Evolutionary conservation across 2,113 vertebrate species (phyloP).

Genomic region (Colius striatus): DNA sequence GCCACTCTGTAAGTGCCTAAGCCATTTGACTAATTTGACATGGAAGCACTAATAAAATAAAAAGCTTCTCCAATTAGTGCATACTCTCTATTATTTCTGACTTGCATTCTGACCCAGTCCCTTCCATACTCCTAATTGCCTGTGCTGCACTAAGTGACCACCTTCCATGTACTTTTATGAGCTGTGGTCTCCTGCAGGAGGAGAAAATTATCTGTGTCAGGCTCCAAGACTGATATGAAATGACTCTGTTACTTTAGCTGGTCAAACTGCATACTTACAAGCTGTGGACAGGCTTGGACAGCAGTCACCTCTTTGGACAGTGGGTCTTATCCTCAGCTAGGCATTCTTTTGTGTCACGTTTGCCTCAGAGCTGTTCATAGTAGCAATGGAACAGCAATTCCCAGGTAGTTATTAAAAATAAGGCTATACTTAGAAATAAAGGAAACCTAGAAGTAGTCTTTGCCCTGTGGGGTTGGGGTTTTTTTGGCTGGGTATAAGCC

Average conservation of each 20-base stretch:
- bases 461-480: neutral
- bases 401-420: neutral
- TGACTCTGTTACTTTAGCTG: constrained; percentile 47
- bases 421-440: neutral
- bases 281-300: neutral
- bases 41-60: constrained; percentile 72
- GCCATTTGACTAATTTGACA: constrained; percentile 74
- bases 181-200: neutral
- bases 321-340: neutral
- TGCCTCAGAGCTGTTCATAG: neutral
- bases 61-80: constrained; percentile 71
- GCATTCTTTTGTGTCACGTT: neutral
- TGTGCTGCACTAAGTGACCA: constrained; percentile 46
- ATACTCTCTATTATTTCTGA: constrained; percentile 71
- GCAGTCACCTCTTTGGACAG: neutral
- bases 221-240: constrained; percentile 42
- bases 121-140: constrained; percentile 66
- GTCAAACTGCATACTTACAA: constrained; percentile 18
- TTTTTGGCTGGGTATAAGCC: neutral
- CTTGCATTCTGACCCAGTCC: constrained; percentile 69
- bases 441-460: neutral
- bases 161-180: neutral
- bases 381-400: neutral
- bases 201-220: neutral
- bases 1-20: neutral